Evolutionary conservation across 2,797 vertebrate species (phyloP).

Genomic region (Myotis daubentonii): DNA sequence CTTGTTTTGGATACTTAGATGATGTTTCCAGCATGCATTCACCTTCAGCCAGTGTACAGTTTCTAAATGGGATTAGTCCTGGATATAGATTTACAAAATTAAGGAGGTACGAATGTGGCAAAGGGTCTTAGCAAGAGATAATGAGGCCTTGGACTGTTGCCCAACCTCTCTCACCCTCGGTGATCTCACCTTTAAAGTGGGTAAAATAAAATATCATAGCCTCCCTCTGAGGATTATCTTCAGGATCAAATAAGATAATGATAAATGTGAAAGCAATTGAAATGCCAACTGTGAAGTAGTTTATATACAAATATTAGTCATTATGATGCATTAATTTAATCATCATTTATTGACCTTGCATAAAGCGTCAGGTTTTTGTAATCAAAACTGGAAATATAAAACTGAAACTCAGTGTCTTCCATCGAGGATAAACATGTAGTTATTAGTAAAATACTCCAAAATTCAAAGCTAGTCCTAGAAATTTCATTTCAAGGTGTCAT

Average conservation of each 20-base stretch:
- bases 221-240: not conserved
- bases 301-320: not conserved
- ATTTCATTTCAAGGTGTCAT: not conserved
- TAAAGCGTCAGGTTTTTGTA: not conserved
- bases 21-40: not conserved
- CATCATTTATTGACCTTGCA: not conserved
- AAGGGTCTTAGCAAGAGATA: not conserved
- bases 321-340: not conserved
- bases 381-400: not conserved
- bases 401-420: not conserved
- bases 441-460: not conserved
- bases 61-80: not conserved
- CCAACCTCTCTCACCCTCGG: not conserved
- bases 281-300: not conserved
- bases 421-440: conserved; percentile 12
- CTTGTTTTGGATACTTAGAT: not conserved
- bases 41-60: not conserved
- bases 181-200: not conserved
- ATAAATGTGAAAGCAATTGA: not conserved
- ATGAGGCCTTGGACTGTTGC: not conserved
- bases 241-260: not conserved
- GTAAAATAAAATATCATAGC: not conserved
- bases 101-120: not conserved
- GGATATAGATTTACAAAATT: not conserved
- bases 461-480: not conserved